Base-by-base conservation (phyloP, 2,888 invertebrate genomes). In the Gastracanthus pulcherrimus region DNA sequence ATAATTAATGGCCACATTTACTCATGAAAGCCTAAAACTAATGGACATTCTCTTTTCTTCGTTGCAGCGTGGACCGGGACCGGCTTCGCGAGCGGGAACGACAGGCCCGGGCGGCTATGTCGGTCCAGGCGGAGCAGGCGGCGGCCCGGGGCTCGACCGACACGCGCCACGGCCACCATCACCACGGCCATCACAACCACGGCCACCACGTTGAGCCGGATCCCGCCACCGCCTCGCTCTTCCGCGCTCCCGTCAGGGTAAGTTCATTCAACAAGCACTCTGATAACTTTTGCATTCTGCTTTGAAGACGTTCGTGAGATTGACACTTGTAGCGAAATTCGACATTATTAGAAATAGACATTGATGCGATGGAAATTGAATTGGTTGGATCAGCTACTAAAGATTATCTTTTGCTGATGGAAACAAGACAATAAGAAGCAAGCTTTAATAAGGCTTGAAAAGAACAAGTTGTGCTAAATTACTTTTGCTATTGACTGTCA, bases 51-150 rank as follows among this genome's bases (percentile, higher is more conserved):
- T 16, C 31, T 26, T 36, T 71, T 11, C 34, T 31, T 31, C 55
- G n/a, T 82, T 81, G 9, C 75, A 92, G 92, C 88, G 91, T 92
- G 89, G 95, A 95, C 92, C 94, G 95, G 92, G 95, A 95, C 92
- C 94, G 95, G 91, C 94, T 95, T 92, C 95, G 96, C 87, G 95
- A 96, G 93, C 94, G 95, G 93, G 95, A 96, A 92, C 94, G 95
- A 89, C 95, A 95, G 92, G 95, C 95, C 92, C 94, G 95, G 92
- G 95, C 95, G 91, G 95, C 95, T 93, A 95, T 95, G 93, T 94
- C 95, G 93, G 94, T 94, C 89, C 93, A 94, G 90, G 93, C 92
- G 88, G 93, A 92, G 88, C 93, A 93, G 81, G 88, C 90, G 88
- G 92, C 94, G 23, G 92, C 93, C 93, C 92, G 94, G 93, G 92